These are phyloP conservation scores for Acleris cristana DNA, from an alignment of 2,888 invertebrate species.

Conservation along the genomic window DNA sequence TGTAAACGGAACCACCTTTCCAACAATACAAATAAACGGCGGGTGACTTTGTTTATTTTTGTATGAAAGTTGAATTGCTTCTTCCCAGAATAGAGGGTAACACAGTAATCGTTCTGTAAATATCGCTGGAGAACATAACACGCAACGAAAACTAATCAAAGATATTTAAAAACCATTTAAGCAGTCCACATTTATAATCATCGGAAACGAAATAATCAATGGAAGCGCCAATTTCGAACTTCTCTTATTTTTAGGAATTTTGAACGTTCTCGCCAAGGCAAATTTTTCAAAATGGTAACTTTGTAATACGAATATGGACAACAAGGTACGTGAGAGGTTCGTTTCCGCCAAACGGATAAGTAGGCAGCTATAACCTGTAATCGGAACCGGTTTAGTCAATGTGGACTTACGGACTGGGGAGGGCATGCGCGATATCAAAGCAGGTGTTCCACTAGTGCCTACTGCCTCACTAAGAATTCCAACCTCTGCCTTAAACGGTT, in stretches of 20 bases:
- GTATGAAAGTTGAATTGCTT: conserved; percentile 72
- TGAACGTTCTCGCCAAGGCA: not conserved
- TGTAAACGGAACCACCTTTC: conserved; percentile 63
- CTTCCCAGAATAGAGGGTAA: conserved; percentile 71
- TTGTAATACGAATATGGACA: conserved; percentile 55
- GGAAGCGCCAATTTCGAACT: not conserved
- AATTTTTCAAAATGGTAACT: conserved; percentile 28
- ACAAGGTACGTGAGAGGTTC: conserved; percentile 67
- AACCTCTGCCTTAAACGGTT: conserved; percentile 69
- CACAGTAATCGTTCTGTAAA: conserved; percentile 73
- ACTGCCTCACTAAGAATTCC: conserved; percentile 81
- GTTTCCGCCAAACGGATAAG: conserved; percentile 82
- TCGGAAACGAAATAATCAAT: conserved; percentile 3
- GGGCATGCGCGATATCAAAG: conserved; percentile 80
- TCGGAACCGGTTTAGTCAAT: conserved; percentile 80
- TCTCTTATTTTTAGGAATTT: not conserved
- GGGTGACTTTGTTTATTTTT: conserved; percentile 77
- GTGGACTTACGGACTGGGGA: conserved; percentile 77
- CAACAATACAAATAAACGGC: conserved; percentile 74
- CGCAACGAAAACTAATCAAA: not conserved
- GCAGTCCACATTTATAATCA: not conserved
- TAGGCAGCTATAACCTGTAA: conserved; percentile 81
- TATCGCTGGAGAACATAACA: conserved; percentile 48
- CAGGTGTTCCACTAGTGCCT: conserved; percentile 78
- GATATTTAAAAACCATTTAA: conserved; percentile 7